Percentiles rank a stretch among this genome's conserved stretches.
These are phyloP conservation scores for Cariama cristata DNA, from an alignment of 2,113 vertebrate species.

Conservation along the genomic window DNA sequence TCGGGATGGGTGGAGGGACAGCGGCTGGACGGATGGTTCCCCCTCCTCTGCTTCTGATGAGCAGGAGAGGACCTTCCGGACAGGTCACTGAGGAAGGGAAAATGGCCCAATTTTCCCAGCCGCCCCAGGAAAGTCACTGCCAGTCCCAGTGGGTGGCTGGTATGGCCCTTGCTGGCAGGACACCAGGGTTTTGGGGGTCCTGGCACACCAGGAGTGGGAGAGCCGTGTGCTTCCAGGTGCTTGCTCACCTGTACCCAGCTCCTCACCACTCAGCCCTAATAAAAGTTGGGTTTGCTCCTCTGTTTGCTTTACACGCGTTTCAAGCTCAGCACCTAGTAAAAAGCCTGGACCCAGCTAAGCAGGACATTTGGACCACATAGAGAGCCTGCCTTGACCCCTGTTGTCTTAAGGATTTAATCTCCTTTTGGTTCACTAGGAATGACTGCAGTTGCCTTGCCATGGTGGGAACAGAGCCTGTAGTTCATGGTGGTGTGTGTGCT, in stretches of 20 bases:
- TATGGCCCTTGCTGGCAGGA: neutral
- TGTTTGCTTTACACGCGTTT: constrained; percentile 3
- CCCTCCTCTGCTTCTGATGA: neutral
- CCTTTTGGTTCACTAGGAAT: constrained; percentile 44
- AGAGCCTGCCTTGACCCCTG: neutral
- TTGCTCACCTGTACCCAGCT: neutral
- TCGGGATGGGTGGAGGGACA: neutral
- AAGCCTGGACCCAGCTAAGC: constrained; percentile 22
- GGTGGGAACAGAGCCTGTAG: constrained; percentile 26
- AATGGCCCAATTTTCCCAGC: neutral
- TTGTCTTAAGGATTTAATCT: constrained; percentile 53
- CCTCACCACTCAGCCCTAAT: neutral
- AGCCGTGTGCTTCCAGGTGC: neutral
- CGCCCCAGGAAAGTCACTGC: neutral
- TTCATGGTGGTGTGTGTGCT: neutral
- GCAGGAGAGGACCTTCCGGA: neutral
- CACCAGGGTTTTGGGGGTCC: neutral
- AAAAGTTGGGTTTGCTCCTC: neutral
- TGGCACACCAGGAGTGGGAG: neutral
- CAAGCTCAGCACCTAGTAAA: constrained; percentile 38
- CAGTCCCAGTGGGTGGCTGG: neutral
- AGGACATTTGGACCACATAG: neutral
- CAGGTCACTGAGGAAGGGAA: neutral
- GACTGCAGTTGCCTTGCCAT: constrained; percentile 8
- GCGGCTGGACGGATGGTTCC: neutral